Evolutionary conservation across 2,113 vertebrate genomes (phyloP).

Genomic region (Psettodes erumei): DNA sequence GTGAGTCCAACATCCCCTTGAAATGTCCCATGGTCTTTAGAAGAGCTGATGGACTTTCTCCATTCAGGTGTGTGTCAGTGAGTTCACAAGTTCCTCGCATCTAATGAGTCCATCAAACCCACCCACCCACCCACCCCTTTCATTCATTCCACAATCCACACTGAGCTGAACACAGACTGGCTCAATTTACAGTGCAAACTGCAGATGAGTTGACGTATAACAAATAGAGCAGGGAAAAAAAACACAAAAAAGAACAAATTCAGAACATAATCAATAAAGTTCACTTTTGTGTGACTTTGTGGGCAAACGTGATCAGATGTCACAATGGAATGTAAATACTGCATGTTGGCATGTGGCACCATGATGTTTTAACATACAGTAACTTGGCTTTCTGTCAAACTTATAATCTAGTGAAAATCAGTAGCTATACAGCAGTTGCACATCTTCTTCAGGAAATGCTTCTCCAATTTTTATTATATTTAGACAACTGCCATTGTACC

Average conservation of each 20-base stretch:
- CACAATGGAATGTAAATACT: slow-evolving; percentile 8
- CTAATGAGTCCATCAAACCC: slow-evolving; percentile 14
- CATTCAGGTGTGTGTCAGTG: slow-evolving; percentile 13
- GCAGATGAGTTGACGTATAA: not conserved
- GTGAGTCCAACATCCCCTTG: slow-evolving; percentile 4
- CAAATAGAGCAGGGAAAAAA: slow-evolving; percentile 14
- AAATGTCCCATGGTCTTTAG: slow-evolving; percentile 24
- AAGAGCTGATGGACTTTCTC: slow-evolving; percentile 27
- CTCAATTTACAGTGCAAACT: not conserved
- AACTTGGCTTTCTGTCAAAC: not conserved
- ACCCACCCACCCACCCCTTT: slow-evolving; percentile 41
- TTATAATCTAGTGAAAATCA: no score
- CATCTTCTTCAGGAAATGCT: not conserved
- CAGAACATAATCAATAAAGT: no score
- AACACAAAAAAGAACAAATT: no score
- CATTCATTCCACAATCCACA: slow-evolving; percentile 2
- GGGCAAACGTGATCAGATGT: slow-evolving; percentile 16
- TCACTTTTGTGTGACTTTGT: no score
- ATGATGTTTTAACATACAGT: not conserved
- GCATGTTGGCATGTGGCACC: not conserved
- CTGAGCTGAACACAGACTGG: not conserved
- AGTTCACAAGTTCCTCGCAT: slow-evolving; percentile 26
- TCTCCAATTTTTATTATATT: not conserved
- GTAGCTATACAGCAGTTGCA: not conserved
- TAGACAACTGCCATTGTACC: slow-evolving; percentile 21